Conservation (phyloP, 2,113 vertebrate genomes). For the Nerophis ophidion region DNA sequence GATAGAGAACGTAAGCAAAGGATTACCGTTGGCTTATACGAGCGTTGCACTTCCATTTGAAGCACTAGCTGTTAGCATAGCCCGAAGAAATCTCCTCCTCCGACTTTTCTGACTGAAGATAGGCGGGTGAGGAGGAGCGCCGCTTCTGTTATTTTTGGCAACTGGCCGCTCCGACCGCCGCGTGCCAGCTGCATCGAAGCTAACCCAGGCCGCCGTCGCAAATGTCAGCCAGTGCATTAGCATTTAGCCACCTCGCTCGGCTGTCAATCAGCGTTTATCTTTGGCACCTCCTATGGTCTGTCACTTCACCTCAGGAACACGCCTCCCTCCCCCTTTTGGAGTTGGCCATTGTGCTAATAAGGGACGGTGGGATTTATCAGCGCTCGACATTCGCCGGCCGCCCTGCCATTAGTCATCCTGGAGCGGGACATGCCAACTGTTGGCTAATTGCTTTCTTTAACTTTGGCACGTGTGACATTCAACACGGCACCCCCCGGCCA, state of each 20-base stretch:
- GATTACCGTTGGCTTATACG: no score
- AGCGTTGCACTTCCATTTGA: not conserved
- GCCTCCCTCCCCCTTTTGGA: slow-evolving; percentile 22
- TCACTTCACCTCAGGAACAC: slow-evolving; percentile 35
- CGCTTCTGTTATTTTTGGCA: slow-evolving; percentile 40
- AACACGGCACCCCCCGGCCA: slow-evolving; percentile 6
- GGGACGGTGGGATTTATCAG: slow-evolving; percentile 65
- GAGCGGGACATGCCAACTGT: slow-evolving; percentile 55
- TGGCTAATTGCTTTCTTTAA: slow-evolving; percentile 71
- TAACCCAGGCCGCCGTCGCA: slow-evolving; percentile 54
- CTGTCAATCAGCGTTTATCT: slow-evolving; percentile 76
- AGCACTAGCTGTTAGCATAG: slow-evolving; percentile 39
- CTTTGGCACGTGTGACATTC: slow-evolving; percentile 59
- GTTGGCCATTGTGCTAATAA: slow-evolving; percentile 68
- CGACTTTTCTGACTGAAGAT: not conserved
- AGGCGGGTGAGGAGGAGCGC: not conserved
- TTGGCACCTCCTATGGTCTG: slow-evolving; percentile 58
- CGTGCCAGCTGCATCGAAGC: slow-evolving; percentile 44
- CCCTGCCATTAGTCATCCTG: slow-evolving; percentile 72
- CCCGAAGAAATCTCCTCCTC: slow-evolving; percentile 30
- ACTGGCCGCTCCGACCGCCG: slow-evolving; percentile 39
- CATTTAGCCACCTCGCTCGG: slow-evolving; percentile 67
- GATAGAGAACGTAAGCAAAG: slow-evolving; percentile 10
- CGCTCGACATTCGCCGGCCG: slow-evolving; percentile 57
- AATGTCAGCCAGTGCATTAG: slow-evolving; percentile 76